These are phyloP conservation scores for Thelaira solivaga DNA, from an alignment of 2,888 invertebrate genomes.

Conservation along the genomic window DNA sequence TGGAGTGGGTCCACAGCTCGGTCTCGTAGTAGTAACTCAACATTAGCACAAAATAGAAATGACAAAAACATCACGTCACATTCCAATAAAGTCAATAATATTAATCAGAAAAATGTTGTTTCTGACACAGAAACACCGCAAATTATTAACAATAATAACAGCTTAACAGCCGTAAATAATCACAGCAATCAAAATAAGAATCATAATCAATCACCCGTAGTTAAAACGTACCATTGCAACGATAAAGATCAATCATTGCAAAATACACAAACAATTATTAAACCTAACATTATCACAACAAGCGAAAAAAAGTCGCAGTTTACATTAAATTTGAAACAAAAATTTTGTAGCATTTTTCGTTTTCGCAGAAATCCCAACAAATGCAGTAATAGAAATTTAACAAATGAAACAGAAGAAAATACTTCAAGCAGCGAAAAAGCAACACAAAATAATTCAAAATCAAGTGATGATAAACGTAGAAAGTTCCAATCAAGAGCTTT, in stretches of 20 bases:
- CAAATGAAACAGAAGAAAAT: constrained; percentile 64
- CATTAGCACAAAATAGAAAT: constrained; percentile 36
- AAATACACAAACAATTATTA: constrained; percentile 52
- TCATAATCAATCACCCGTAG: constrained; percentile 43
- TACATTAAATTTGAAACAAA: constrained; percentile 87
- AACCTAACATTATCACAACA: constrained; percentile 68
- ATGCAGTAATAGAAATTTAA: constrained; percentile 71
- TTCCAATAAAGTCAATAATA: constrained; percentile 45
- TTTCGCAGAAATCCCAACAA: constrained; percentile 79
- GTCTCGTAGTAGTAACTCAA: constrained; percentile 67
- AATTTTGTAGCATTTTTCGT: constrained; percentile 90
- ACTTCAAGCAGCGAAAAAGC: constrained; percentile 63
- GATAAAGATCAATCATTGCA: constrained; percentile 41
- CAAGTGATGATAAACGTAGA: constrained; percentile 71
- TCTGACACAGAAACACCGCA: constrained; percentile 67
- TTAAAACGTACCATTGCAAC: constrained; percentile 11
- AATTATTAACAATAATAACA: constrained; percentile 65
- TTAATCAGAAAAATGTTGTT: constrained; percentile 50
- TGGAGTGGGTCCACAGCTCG: constrained; percentile 71
- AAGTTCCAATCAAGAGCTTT: constrained; percentile 83
- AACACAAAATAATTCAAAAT: constrained; percentile 58
- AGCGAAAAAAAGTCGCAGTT: constrained; percentile 83
- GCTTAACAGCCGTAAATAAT: constrained; percentile 56
- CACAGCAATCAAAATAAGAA: constrained; percentile 58
- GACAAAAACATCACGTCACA: constrained; percentile 39